phyloP scores from a whole-genome alignment of 1,140 invertebrate species.

The Zaprionus kolodkinae region DNA sequence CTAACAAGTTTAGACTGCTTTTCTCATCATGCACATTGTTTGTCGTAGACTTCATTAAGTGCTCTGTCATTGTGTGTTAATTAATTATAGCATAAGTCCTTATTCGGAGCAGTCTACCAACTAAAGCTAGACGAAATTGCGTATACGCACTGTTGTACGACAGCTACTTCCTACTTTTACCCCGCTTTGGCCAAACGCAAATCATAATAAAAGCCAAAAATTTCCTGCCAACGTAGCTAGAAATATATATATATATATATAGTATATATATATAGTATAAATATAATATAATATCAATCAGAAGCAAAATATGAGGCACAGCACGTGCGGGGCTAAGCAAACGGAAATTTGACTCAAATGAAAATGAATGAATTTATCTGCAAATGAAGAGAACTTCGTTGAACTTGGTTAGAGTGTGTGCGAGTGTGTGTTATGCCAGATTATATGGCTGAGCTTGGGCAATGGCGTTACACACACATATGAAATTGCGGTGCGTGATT shows the following conservation, averaged over 20 bases:
- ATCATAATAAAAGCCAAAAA: conserved; percentile 39
- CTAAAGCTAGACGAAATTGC: conserved; percentile 16
- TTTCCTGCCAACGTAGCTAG: conserved; percentile 15
- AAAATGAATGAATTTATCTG: conserved; percentile 60
- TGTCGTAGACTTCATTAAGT: background rate
- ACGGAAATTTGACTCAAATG: conserved; percentile 58
- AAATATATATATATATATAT: conserved; percentile 3
- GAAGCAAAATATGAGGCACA: conserved; percentile 48
- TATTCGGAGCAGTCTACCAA: conserved; percentile 26
- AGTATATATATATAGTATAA: conserved; percentile 1
- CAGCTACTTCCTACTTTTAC: background rate
- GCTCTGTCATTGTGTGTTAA: conserved; percentile 47
- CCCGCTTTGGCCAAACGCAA: conserved; percentile 14
- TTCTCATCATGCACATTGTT: background rate
- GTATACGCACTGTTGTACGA: too few species aligned
- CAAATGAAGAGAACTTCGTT: conserved; percentile 33
- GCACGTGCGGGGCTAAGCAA: conserved; percentile 56
- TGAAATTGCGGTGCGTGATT: conserved; percentile 55
- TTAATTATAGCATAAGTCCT: conserved; percentile 50
- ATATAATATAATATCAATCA: conserved; percentile 56
- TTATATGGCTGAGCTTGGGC: conserved; percentile 46
- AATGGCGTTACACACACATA: conserved; percentile 37
- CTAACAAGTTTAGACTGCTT: background rate
- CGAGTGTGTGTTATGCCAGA: conserved; percentile 26
- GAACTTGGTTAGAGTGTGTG: background rate